Base-by-base conservation (phyloP, 2,888 invertebrate genomes). In the Ecdyonurus torrentis region DNA sequence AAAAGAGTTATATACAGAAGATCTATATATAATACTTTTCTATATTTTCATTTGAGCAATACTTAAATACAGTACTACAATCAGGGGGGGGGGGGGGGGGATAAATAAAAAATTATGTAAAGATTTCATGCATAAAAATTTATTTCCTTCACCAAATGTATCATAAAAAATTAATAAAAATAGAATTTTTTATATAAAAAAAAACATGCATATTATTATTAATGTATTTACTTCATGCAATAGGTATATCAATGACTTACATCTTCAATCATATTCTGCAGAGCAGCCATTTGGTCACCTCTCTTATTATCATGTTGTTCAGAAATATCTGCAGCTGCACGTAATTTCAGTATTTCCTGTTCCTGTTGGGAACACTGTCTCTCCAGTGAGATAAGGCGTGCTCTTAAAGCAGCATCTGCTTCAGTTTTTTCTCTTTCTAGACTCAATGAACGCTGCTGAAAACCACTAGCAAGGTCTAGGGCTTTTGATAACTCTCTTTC, bases 401-500 rank as follows among this genome's bases (percentile, higher is more conserved):
- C 55, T 20, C 22, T 55, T 7, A 22, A 5, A 7, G 22, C 10
- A 5, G 55, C n/a, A 7, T 55, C 55, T 5, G 5, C 7, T n/a
- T 55, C 55, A 5, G 55, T 22, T 20, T 55, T 55, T 64, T 83
- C 81, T 1, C 70, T 66, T 63, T 82, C 80, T 0, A 84, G 67
- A 53, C 75, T 74, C 63, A 80, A 80, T 65, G 79, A 79, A 72
- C 85, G 86, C 23, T 83, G 82, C 71, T 86, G 83, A 69, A 82
- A 84, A 66, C 81, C 82, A 37, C 84, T 83, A 0, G 84, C 86
- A 52, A 88, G 71, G 68, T 83, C 83, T 58, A 87, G 73, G 0
- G 87, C 83, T 75, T 86, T 86, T 25, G 86, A 81, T 1, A 87
- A 74, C 75, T 91, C 90, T 3, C 80, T 78, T 74, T 89, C 88